Evolutionary conservation across 2,113 vertebrate species (phyloP).

Genomic region (Piprites chloris): DNA sequence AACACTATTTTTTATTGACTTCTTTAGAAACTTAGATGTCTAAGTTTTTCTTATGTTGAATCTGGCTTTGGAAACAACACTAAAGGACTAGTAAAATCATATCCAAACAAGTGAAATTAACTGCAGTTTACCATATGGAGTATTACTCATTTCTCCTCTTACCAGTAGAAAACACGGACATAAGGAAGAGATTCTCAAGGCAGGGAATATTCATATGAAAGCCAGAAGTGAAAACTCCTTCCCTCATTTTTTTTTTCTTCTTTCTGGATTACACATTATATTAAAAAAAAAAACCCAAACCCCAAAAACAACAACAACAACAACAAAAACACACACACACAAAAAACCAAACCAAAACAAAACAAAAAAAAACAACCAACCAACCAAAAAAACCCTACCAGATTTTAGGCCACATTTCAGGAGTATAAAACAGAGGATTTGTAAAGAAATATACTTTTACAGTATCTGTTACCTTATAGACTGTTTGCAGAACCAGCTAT

Average conservation of each 20-base stretch:
- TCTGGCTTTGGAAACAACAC: neutral
- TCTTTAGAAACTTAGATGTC: neutral
- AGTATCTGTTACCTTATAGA: neutral
- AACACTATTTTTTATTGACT: neutral
- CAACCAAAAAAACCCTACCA: too few species aligned
- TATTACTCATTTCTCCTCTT: slow-evolving; percentile 33
- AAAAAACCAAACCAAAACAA: too few species aligned
- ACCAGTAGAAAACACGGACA: slow-evolving; percentile 16
- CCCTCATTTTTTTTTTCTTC: neutral
- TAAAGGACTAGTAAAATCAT: neutral
- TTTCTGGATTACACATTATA: neutral
- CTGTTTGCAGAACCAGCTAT: neutral
- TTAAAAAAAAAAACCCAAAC: neutral
- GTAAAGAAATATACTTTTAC: neutral
- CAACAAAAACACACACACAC: too few species aligned
- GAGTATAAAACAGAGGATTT: neutral
- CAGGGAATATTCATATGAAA: neutral
- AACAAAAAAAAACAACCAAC: too few species aligned
- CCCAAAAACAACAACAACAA: too few species aligned
- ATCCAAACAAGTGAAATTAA: slow-evolving; percentile 5
- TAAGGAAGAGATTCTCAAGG: slow-evolving; percentile 17
- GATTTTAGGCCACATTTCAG: neutral
- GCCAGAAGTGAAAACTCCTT: neutral
- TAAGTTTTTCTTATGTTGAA: neutral
- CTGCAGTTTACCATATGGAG: slow-evolving; percentile 46